Evolutionary conservation across 1,140 invertebrate genomes (phyloP), one percentile per base, ranked within the genome.

Genomic region (Dreissena polymorpha): DNA sequence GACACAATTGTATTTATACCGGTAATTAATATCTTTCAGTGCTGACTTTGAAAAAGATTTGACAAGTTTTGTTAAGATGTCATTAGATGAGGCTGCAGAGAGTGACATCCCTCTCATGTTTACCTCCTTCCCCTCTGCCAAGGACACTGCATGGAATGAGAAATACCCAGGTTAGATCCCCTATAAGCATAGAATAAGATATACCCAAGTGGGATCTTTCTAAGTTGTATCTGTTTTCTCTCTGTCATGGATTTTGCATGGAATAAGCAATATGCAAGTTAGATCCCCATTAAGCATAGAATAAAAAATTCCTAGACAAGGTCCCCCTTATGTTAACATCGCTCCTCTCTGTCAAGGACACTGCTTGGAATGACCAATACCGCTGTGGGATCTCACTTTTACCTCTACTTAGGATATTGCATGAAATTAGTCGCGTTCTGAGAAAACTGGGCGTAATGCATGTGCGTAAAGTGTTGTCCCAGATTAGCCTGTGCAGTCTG

Each of bases 301-400:
- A n/a, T n/a, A n/a, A n/a, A n/a, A n/a, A n/a, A n/a, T n/a, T n/a
- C n/a, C n/a, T n/a, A n/a, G 75, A 77, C 2, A 89, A 92, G n/a
- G 76, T 91, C 27, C 93, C 93, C 1, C 16, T 93, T 3, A 78
- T 93, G 70, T 94, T 92, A 85, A 88, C 93, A 23, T 93, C 93
- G 10, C 93, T 93, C 65, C 93, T 93, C 0, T 93, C 92, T 25
- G 91, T 92, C 63, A 93, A 93, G 85, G 93, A 94, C 77, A 89
- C 93, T 0, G 87, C 89, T 14, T 93, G 88, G 86, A 80, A 90
- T 23, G 85, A 92, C 16, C 87, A 90, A 75, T n/a, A n/a, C n/a
- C n/a, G n/a, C n/a, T n/a, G n/a, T n/a, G n/a, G n/a, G n/a, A n/a
- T n/a, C n/a, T n/a, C n/a, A n/a, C n/a, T n/a, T n/a, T n/a, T n/a